phyloP scores from a whole-genome alignment of 1,140 invertebrate genomes.

The Tachypleus tridentatus region DNA sequence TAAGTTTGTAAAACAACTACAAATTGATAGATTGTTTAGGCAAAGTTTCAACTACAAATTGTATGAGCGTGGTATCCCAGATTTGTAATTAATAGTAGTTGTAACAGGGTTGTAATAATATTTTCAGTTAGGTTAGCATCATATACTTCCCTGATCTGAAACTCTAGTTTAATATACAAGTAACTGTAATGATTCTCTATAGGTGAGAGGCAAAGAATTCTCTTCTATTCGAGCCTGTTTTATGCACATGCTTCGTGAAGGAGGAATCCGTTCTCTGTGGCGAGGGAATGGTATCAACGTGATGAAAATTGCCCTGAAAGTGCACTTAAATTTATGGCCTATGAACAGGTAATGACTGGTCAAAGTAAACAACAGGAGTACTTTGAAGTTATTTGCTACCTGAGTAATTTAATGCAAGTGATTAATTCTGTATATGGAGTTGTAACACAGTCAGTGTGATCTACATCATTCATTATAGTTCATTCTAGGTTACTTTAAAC shows the following conservation, averaged over 20 bases:
- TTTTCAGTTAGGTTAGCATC: no score
- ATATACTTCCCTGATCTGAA: no score
- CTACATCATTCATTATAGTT: neutral
- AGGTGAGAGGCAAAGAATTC: conserved; percentile 34
- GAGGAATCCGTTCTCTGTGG: conserved; percentile 85
- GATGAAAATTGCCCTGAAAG: conserved; percentile 95
- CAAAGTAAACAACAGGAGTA: no score
- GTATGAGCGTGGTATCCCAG: no score
- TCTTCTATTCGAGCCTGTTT: conserved; percentile 41
- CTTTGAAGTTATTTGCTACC: no score
- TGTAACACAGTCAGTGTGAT: neutral
- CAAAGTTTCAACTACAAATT: no score
- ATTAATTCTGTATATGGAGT: neutral
- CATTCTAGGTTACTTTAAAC: neutral
- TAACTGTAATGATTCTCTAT: neutral
- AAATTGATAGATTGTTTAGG: no score
- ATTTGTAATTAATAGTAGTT: no score
- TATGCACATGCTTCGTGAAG: conserved; percentile 54
- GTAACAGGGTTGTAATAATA: no score
- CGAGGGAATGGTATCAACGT: conserved; percentile 98
- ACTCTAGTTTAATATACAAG: no score
- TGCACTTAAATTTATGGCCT: conserved; percentile 94
- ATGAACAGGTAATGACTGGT: conserved; percentile 53
- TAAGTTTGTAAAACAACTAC: no score
- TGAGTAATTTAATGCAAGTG: no score